Evolutionary conservation across 2,888 invertebrate genomes (phyloP).

Genomic region (Drosophila greeni): DNA sequence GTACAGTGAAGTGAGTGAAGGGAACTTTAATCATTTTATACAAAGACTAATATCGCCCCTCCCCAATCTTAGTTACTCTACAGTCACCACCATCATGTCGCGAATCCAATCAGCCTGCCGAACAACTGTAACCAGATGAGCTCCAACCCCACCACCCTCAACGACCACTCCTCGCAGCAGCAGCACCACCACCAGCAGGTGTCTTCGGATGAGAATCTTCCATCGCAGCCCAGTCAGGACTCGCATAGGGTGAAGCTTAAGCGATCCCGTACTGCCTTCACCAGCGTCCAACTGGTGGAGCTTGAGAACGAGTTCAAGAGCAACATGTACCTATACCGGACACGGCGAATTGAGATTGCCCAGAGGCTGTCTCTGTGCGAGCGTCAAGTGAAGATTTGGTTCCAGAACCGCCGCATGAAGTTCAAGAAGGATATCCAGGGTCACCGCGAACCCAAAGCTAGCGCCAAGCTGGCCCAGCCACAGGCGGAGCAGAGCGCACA

Average conservation of each 20-base stretch:
- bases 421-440: conserved; percentile 81
- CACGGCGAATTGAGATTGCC: conserved; percentile 96
- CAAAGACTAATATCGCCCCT: background rate
- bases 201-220: conserved; percentile 60
- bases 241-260: conserved; percentile 60
- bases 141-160: conserved; percentile 25
- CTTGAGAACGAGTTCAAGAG: conserved; percentile 97
- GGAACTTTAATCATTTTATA: accelerated
- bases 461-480: conserved; percentile 52
- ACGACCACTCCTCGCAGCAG: conserved; percentile 24
- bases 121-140: conserved; percentile 28
- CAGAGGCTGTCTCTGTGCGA: conserved; percentile 94
- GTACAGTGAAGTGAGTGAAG: conserved; percentile 55
- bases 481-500: conserved; percentile 65
- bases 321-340: conserved; percentile 94
- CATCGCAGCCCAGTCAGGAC: conserved; percentile 50
- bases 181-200: conserved; percentile 39
- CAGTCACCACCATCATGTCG: conserved; percentile 40
- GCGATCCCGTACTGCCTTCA: conserved; percentile 92
- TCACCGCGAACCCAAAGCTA: conserved; percentile 56
- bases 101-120: conserved; percentile 21
- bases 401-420: conserved; percentile 90
- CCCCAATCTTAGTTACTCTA: conserved; percentile 24
- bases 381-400: conserved; percentile 92
- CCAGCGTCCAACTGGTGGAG: conserved; percentile 95